Evolutionary conservation across 2,888 invertebrate genomes (phyloP).

Genomic region (Caenorhabditis angaria): DNA sequence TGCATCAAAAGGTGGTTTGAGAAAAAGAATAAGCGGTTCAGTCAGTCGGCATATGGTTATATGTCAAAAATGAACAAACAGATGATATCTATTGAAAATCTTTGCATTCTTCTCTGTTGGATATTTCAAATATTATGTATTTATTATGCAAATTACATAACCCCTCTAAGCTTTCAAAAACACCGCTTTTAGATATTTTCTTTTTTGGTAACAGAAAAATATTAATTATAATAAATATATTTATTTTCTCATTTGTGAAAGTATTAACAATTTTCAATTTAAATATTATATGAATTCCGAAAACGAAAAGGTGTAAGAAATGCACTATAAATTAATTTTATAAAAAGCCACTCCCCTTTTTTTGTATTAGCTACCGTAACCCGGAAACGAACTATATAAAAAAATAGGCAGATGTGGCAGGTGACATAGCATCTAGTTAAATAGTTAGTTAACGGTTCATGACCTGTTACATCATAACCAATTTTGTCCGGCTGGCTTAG

Average conservation of each 20-base stretch:
- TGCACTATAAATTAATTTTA: too few species aligned
- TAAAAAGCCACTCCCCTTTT: too few species aligned
- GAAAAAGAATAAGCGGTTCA: too few species aligned
- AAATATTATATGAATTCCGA: too few species aligned
- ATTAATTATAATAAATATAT: too few species aligned
- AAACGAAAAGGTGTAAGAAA: too few species aligned
- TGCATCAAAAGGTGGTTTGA: too few species aligned
- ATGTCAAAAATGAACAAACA: constrained; percentile 17
- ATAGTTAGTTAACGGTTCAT: constrained; percentile 26
- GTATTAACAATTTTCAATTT: too few species aligned
- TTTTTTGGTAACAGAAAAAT: not conserved
- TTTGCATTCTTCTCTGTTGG: not conserved
- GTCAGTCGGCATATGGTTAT: constrained; percentile 25
- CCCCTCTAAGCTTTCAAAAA: not conserved
- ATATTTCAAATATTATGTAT: not conserved
- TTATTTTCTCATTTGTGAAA: too few species aligned
- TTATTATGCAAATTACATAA: constrained; percentile 4
- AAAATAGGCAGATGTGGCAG: constrained; percentile 34
- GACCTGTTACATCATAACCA: constrained; percentile 46
- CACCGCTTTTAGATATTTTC: not conserved
- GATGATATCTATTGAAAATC: constrained; percentile 11
- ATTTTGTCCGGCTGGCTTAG: constrained; percentile 30
- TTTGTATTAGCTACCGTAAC: not conserved
- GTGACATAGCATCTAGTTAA: constrained; percentile 19
- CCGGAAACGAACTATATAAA: constrained; percentile 7